Evolutionary conservation across 2,888 invertebrate genomes (phyloP).

Genomic region (Spialia ferax): DNA sequence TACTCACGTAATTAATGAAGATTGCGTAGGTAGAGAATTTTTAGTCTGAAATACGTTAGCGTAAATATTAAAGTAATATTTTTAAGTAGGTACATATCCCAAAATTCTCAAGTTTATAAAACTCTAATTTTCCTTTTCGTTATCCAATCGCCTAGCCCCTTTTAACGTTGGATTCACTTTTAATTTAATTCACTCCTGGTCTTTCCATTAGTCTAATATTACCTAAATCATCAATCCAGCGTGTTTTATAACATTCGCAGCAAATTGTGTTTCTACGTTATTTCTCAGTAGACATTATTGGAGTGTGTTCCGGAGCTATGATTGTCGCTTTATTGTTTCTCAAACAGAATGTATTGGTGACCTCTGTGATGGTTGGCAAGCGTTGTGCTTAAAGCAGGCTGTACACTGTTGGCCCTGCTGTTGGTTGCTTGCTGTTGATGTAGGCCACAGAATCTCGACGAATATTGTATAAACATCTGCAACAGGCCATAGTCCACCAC

Average conservation of each 20-base stretch:
- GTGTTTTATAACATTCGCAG: background rate
- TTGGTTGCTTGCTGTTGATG: too few relatives aligned
- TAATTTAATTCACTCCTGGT: too few relatives aligned
- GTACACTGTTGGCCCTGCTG: background rate
- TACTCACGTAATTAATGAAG: background rate
- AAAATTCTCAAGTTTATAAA: background rate
- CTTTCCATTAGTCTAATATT: background rate
- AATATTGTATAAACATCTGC: too few relatives aligned
- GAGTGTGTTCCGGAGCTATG: background rate
- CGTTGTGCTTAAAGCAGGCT: background rate
- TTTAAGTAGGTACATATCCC: too few relatives aligned
- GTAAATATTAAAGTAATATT: background rate
- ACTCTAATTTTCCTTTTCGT: background rate
- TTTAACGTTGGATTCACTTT: background rate
- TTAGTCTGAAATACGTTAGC: background rate
- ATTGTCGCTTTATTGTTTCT: constrained; percentile 1
- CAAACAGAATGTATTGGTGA: background rate
- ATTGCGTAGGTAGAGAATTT: background rate
- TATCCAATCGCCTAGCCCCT: background rate
- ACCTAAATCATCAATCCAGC: background rate
- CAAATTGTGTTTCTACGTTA: background rate
- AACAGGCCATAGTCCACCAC: too few relatives aligned
- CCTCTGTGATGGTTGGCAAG: background rate
- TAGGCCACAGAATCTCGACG: too few relatives aligned
- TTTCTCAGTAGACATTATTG: background rate